Percentiles rank a stretch among this genome's conserved stretches.
Evolutionary conservation across 2,113 vertebrate genomes (phyloP).

Genomic region (Erinaceus europaeus): DNA sequence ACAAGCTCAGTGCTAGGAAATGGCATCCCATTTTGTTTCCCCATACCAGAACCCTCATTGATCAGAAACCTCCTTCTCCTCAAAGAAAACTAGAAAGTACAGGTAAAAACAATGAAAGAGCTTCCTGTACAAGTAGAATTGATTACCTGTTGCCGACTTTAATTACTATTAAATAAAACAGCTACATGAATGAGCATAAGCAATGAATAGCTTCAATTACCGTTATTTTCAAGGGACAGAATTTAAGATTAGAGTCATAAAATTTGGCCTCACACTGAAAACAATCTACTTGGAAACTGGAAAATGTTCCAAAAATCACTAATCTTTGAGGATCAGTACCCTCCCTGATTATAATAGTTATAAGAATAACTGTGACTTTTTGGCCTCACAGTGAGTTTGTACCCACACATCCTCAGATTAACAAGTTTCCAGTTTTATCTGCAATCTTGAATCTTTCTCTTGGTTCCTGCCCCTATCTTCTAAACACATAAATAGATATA

Average conservation of each 20-base stretch:
- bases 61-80: neutral
- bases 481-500: neutral
- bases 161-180: neutral
- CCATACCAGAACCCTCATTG: neutral
- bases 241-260: neutral
- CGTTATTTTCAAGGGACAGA: neutral
- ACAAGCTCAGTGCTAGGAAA: too few relatives aligned
- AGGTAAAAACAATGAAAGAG: neutral
- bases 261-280: neutral
- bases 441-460: neutral
- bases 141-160: neutral
- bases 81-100: neutral
- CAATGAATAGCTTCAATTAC: neutral
- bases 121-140: neutral
- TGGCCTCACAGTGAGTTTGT: neutral
- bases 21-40: too few relatives aligned
- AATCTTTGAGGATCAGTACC: neutral
- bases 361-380: neutral
- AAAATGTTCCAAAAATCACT: neutral
- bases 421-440: neutral
- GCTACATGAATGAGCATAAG: neutral
- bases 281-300: neutral
- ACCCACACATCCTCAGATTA: fast-evolving
- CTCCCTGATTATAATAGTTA: neutral
- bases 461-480: neutral